Percentiles rank a stretch among this genome's conserved stretches.
Conservation (phyloP, 1,140 invertebrate species). For the Apocrypta bakeri region DNA sequence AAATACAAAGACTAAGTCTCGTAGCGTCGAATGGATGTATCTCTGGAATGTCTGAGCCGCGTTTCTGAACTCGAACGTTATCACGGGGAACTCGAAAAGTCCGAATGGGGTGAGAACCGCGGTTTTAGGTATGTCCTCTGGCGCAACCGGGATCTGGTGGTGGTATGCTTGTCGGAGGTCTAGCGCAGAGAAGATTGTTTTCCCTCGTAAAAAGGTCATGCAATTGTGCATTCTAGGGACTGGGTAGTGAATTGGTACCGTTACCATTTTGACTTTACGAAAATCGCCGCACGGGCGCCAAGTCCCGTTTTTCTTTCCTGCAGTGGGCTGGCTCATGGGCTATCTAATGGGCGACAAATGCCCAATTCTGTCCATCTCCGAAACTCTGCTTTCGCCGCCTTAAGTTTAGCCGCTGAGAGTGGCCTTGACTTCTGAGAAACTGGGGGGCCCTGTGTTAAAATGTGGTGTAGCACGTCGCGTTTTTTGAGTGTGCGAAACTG, state of each 20-base stretch:
- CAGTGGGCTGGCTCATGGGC: neutral
- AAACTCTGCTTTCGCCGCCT: conserved; percentile 19
- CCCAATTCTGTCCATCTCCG: conserved; percentile 2
- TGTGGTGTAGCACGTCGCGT: neutral
- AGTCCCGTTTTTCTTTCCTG: conserved; percentile 31
- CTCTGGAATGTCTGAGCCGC: conserved; percentile 30
- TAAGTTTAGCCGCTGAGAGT: conserved; percentile 16
- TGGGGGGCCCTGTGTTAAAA: neutral
- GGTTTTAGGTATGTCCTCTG: conserved; percentile 54
- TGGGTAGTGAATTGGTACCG: conserved; percentile 61
- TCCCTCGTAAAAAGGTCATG: conserved; percentile 59
- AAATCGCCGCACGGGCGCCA: conserved; percentile 38
- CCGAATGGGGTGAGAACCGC: conserved; percentile 63
- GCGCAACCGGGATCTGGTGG: conserved; percentile 61
- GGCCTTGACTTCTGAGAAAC: neutral
- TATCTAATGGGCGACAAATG: conserved; percentile 7
- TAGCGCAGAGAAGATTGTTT: conserved; percentile 65
- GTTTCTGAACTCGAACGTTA: conserved; percentile 26
- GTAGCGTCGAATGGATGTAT: conserved; percentile 17
- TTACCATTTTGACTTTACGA: conserved; percentile 42
- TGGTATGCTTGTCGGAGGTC: conserved; percentile 71
- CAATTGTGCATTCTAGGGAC: conserved; percentile 56
- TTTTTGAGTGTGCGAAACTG: neutral
- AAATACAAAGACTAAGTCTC: conserved; percentile 20
- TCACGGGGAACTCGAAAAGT: conserved; percentile 43